Percentiles rank a stretch among this genome's conserved stretches.
Conservation (phyloP, 2,797 vertebrate species). For the Mus minutoides region DNA sequence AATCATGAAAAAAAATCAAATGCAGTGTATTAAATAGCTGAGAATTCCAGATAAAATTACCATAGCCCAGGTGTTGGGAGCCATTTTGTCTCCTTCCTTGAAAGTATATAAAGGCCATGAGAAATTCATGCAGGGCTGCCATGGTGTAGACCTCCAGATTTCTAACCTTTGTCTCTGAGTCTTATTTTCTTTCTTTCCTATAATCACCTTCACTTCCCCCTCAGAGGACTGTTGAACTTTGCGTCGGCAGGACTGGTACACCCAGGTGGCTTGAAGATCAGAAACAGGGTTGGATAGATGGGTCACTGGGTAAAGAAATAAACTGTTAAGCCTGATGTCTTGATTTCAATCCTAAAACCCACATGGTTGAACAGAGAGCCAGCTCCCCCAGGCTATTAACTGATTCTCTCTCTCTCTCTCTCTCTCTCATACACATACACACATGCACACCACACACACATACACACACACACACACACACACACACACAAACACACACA, state of each 20-base stretch:
- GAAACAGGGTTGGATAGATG: neutral
- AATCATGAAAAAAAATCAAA: slow-evolving; percentile 1
- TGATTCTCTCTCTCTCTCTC: no score
- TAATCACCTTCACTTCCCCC: neutral
- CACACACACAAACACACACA: neutral
- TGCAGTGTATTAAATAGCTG: neutral
- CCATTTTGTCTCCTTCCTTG: neutral
- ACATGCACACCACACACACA: neutral
- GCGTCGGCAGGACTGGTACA: neutral
- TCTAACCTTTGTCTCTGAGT: neutral
- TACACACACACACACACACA: neutral
- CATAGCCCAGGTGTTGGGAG: neutral
- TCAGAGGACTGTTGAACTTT: neutral
- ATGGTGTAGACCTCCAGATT: neutral
- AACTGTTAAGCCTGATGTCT: neutral
- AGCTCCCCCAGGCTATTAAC: neutral
- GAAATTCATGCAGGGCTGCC: neutral
- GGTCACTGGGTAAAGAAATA: neutral
- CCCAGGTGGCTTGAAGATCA: neutral
- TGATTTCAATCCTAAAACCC: neutral
- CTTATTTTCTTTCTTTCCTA: neutral
- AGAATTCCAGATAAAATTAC: neutral
- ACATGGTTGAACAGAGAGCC: neutral
- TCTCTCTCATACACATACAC: neutral
- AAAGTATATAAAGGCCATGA: neutral